phyloP scores from a whole-genome alignment of 2,113 vertebrate genomes.

The Hippocampus comes region DNA sequence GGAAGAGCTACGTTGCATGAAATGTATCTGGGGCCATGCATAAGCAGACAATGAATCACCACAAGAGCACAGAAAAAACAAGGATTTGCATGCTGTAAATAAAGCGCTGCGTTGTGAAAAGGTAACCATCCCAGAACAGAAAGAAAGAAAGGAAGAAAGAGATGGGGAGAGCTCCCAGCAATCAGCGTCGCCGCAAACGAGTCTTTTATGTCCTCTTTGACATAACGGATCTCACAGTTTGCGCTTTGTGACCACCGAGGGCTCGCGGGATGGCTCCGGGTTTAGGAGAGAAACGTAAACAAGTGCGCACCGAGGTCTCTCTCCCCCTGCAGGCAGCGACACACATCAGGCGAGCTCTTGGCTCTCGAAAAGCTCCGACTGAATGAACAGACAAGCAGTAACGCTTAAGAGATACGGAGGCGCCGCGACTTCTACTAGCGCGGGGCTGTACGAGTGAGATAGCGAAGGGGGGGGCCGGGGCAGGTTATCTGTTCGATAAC shows the following conservation, averaged over 20 bases:
- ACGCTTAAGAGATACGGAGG: conserved; percentile 68
- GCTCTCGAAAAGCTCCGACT: conserved; percentile 70
- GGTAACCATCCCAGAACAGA: neutral
- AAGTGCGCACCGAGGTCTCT: conserved; percentile 47
- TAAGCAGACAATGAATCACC: conserved; percentile 65
- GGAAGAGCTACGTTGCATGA: conserved; percentile 57
- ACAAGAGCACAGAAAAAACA: conserved; percentile 36
- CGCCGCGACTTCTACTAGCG: conserved; percentile 56
- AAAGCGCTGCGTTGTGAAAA: conserved; percentile 24
- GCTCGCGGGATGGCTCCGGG: conserved; percentile 44
- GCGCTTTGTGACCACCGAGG: conserved; percentile 40
- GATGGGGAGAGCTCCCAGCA: conserved; percentile 39
- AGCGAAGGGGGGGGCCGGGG: conserved; percentile 39
- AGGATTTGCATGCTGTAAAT: conserved; percentile 50
- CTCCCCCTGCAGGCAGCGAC: conserved; percentile 44
- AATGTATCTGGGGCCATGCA: conserved; percentile 67
- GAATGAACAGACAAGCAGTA: conserved; percentile 77
- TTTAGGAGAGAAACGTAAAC: conserved; percentile 41
- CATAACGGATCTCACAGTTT: conserved; percentile 40
- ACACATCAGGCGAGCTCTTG: conserved; percentile 55
- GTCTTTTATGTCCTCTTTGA: conserved; percentile 43
- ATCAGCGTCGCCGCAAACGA: conserved; percentile 32
- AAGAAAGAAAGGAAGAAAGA: conserved; percentile 30
- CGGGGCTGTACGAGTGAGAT: conserved; percentile 58
- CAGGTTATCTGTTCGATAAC: conserved; percentile 52